Evolutionary conservation across 2,113 vertebrate genomes (phyloP), one percentile per base, ranked within the genome.

Genomic region (Ancistrus triradiatus): DNA sequence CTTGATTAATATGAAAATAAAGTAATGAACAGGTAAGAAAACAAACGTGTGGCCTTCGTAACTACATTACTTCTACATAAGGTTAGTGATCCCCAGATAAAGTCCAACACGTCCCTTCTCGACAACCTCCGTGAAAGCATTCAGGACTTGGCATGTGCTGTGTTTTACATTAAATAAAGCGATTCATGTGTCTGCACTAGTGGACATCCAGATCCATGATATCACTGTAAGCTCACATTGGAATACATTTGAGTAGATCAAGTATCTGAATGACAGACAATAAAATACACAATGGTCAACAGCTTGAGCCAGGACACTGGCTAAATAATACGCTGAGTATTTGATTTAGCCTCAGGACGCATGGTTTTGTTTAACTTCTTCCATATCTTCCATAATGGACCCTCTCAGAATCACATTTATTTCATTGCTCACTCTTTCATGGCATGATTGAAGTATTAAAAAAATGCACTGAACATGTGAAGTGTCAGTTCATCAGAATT

Each of bases 251-350:
- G 49, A 53, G 52, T 47, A 50, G 57, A 72, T 72, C 43, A 35
- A 61, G 50, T 62, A 62, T 72, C 57, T 66, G 69, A 58, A 66
- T 40, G 63, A 66, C 63, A 42, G 63, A 59, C 50, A 66, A 53
- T 61, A 72, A 72, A 71, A 63, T 37, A 48, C 48, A 21, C 42
- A 61, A 66, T 19, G 42, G 42, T 33, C 57, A 65, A 52, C 6
- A 40, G 62, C 9, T 4, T 7, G 35, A 55, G 55, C 35, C 53
- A 48, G 64, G 27, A 59, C 15, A 31, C 18, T 11, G 55, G 37
- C 42, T 9, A 1, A 28, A 57, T 48, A n/a, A 18, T 19, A 47
- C 14, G 57, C 49, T 27, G 13, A 31, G 48, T n/a, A n/a, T n/a
- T n/a, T n/a, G n/a, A n/a, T n/a, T 50, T 27, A 49, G 22, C 19